phyloP scores from a whole-genome alignment of 2,888 invertebrate genomes.

The Andrena dorsata region DNA sequence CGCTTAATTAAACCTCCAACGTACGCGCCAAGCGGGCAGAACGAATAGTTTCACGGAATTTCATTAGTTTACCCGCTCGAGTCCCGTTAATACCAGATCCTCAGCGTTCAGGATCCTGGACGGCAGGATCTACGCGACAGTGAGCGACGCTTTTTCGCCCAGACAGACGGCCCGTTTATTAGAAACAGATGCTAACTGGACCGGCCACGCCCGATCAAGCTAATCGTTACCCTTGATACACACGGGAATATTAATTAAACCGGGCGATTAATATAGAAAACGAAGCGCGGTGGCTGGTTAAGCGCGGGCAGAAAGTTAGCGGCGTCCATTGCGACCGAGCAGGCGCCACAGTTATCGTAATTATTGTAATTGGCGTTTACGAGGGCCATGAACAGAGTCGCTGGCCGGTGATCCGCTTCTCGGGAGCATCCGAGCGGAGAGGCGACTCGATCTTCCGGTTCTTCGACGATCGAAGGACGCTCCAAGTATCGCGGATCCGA shows the following conservation, averaged over 20 bases:
- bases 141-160: not conserved
- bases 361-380: slow-evolving; percentile 78
- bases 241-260: slow-evolving; percentile 75
- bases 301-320: slow-evolving; percentile 52
- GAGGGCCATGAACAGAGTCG: slow-evolving; percentile 71
- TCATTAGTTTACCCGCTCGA: not conserved
- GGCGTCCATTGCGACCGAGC: slow-evolving; percentile 52
- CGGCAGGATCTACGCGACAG: not conserved
- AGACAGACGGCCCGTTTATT: slow-evolving; percentile 45
- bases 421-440: slow-evolving; percentile 73
- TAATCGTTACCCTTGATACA: slow-evolving; percentile 62
- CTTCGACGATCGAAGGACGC: slow-evolving; percentile 68
- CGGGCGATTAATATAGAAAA: slow-evolving; percentile 67
- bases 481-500: not conserved
- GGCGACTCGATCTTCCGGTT: slow-evolving; percentile 77
- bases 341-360: slow-evolving; percentile 79
- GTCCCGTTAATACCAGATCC: not conserved
- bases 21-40: no score
- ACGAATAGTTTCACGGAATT: not conserved
- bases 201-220: slow-evolving; percentile 57
- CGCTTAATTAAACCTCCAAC: no score
- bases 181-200: slow-evolving; percentile 43
- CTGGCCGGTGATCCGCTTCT: slow-evolving; percentile 57
- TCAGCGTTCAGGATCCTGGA: not conserved
- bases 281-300: slow-evolving; percentile 38